These are phyloP conservation scores for Tinamus major DNA, from an alignment of 2,797 vertebrate species.

Conservation along the genomic window DNA sequence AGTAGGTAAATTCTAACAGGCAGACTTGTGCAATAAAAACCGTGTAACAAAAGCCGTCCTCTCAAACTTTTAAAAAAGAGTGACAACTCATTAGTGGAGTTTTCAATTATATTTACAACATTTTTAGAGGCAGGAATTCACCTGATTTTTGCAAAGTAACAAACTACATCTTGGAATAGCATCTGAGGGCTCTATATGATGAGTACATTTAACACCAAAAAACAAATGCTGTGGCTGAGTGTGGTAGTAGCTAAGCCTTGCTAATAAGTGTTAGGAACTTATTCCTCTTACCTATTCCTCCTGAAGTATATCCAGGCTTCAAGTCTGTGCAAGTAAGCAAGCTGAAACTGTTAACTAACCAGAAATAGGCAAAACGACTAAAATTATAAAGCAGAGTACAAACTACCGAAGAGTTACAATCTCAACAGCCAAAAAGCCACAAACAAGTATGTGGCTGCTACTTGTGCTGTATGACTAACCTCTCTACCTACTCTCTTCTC, in stretches of 20 bases:
- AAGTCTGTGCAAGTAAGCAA: background rate
- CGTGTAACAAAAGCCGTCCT: background rate
- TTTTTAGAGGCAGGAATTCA: background rate
- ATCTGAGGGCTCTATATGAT: background rate
- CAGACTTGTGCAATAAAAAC: background rate
- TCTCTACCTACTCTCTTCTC: background rate
- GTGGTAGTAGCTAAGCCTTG: background rate
- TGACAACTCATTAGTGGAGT: background rate
- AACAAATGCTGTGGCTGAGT: background rate
- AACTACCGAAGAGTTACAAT: background rate
- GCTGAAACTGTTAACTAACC: background rate
- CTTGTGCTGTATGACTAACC: background rate
- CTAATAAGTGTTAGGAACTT: background rate
- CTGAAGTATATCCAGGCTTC: fast-evolving
- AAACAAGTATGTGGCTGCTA: fast-evolving
- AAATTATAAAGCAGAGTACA: background rate
- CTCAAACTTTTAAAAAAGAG: background rate
- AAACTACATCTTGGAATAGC: background rate
- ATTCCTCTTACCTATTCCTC: background rate
- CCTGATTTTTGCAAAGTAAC: background rate
- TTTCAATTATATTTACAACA: background rate
- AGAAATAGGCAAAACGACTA: background rate
- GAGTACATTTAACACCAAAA: background rate
- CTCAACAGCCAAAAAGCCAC: background rate
- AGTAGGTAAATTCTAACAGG: background rate